Base-by-base conservation (phyloP, 2,888 invertebrate genomes). In the Dilophus febrilis region DNA sequence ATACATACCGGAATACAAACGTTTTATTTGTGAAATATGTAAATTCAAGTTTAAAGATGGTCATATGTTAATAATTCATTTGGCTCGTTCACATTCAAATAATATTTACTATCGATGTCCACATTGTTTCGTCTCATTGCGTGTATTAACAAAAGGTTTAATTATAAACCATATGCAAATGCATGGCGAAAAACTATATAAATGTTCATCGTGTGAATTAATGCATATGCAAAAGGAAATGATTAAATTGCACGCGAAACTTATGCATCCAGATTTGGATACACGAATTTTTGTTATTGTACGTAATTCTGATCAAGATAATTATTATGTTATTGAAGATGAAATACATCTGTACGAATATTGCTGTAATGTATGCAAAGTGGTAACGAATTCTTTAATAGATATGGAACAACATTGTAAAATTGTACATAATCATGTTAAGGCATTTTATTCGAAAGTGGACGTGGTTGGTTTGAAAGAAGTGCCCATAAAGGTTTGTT, bases 21-120 rank as follows among this genome's bases (percentile, higher is more conserved):
- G 85, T 19, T 80, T 71, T 53, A 72, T 76, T 0, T 88, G 88
- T 54, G 78, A 63, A 17, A 71, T 64, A 44, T 86, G 85, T 57
- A n/a, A n/a, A n/a, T n/a, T n/a, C n/a, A n/a, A n/a, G n/a, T n/a
- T n/a, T n/a, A n/a, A n/a, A n/a, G n/a, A n/a, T n/a, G n/a, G n/a
- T n/a, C n/a, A n/a, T 8, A 79, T 78, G 70, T 63, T 85, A 34
- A 70, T 75, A 17, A 68, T 70, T 48, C 85, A 86, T 56, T 69
- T 85, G 59, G 72, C 72, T 46, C 74, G 81, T 0, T 59, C 83
- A 37, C 85, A 85, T 54, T 62, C 67, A 2, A 70, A 71, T 18
- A 69, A 74, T 33, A 59, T 55, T 16, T 57, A 64, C 43, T 79
- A 70, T 57, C 67, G 65, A 44, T 86, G 86, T 56, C 72, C 74